Percentiles rank a stretch among this genome's conserved stretches.
phyloP scores from a whole-genome alignment of 2,113 vertebrate genomes.

The Thunnus thynnus region DNA sequence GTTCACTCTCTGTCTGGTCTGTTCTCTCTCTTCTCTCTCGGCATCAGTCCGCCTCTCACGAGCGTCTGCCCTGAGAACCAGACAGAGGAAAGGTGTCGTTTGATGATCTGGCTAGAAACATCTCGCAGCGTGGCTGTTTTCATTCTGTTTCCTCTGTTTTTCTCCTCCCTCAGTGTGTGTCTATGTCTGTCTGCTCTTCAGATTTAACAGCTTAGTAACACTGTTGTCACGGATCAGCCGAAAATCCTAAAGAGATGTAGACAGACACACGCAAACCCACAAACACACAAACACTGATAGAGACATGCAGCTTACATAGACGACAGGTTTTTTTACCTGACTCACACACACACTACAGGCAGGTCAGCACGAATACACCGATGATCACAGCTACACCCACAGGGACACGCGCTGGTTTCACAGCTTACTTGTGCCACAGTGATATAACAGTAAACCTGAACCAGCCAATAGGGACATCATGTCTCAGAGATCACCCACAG shows the following conservation, averaged over 20 bases:
- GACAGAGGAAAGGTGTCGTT: conserved; percentile 57
- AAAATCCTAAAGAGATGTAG: conserved; percentile 54
- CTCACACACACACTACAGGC: background rate
- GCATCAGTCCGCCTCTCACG: conserved; percentile 22
- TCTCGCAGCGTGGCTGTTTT: conserved; percentile 40
- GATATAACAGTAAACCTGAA: conserved; percentile 46
- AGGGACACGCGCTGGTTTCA: conserved; percentile 24
- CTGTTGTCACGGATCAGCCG: conserved; percentile 53
- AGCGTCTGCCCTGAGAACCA: conserved; percentile 58
- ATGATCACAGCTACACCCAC: conserved; percentile 26
- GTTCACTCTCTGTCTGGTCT: conserved; percentile 53
- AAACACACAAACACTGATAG: conserved; percentile 2
- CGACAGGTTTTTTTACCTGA: background rate
- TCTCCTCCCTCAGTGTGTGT: conserved; percentile 27
- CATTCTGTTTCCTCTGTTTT: conserved; percentile 28
- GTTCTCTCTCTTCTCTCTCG: conserved; percentile 53
- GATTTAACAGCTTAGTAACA: conserved; percentile 59
- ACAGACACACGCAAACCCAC: conserved; percentile 15
- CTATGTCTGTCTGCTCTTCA: conserved; percentile 51
- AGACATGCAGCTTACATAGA: conserved; percentile 1
- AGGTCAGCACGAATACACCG: conserved; percentile 4
- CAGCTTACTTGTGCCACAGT: conserved; percentile 32
- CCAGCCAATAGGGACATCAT: conserved; percentile 17
- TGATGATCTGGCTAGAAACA: conserved; percentile 49
- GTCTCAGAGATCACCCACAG: conserved; percentile 19